Conservation (phyloP, 2,888 invertebrate species). For the Platycheirus albimanus region DNA sequence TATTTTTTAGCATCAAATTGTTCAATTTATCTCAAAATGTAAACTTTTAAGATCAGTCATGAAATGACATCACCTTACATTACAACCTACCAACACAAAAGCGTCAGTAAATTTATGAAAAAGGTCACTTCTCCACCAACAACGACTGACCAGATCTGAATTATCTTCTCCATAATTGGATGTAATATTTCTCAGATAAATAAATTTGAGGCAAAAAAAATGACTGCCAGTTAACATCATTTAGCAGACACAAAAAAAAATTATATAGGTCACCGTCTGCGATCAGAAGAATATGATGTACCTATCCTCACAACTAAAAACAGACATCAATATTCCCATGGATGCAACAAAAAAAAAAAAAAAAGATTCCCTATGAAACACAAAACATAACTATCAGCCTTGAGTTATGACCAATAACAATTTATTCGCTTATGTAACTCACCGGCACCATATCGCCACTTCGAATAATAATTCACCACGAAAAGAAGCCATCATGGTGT, state of each 20-base stretch:
- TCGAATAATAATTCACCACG: conserved; percentile 29
- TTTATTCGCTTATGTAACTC: conserved; percentile 69
- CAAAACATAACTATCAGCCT: conserved; percentile 40
- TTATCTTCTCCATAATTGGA: conserved; percentile 39
- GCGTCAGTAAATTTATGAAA: conserved; percentile 4
- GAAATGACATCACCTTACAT: conserved; percentile 17
- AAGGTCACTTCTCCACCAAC: conserved; percentile 18
- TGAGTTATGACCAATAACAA: conserved; percentile 73
- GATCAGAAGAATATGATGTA: conserved; percentile 31
- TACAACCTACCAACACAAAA: too few species aligned
- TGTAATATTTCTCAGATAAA: neutral
- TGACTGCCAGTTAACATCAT: conserved; percentile 2
- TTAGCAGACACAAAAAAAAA: conserved; percentile 18
- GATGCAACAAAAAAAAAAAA: too few species aligned
- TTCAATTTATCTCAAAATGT: too few species aligned
- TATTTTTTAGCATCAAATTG: too few species aligned
- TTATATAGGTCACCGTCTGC: conserved; percentile 52
- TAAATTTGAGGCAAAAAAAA: neutral
- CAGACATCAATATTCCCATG: conserved; percentile 48
- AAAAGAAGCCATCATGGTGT: conserved; percentile 63
- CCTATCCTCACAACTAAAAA: conserved; percentile 16
- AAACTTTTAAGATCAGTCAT: too few species aligned
- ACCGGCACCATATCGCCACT: neutral
- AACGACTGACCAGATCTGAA: conserved; percentile 7
- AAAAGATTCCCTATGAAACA: conserved; percentile 6